phyloP scores from a whole-genome alignment of 2,888 invertebrate species.

The Agriopis leucophaearia region DNA sequence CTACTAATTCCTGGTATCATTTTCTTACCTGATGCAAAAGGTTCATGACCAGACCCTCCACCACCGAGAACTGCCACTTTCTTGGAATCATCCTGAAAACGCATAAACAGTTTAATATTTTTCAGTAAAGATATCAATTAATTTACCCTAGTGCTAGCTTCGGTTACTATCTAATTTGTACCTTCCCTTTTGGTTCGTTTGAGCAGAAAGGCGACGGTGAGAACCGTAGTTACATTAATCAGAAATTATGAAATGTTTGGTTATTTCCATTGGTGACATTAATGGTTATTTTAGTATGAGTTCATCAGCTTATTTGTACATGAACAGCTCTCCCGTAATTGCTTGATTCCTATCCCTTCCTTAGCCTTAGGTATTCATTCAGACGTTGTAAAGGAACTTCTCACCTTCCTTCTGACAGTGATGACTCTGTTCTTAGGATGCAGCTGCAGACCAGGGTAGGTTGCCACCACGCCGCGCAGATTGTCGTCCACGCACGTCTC shows the following conservation, averaged over 20 bases:
- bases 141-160: background rate
- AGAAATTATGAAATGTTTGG: too few relatives aligned
- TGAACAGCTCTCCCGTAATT: background rate
- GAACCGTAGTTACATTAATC: too few relatives aligned
- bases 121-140: too few relatives aligned
- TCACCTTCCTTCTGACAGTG: constrained; percentile 77
- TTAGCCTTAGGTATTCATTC: background rate
- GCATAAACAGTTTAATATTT: background rate
- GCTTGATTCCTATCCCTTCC: background rate
- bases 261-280: too few relatives aligned
- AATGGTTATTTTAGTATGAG: too few relatives aligned
- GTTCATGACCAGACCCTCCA: constrained; percentile 95
- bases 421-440: constrained; percentile 84
- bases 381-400: constrained; percentile 3
- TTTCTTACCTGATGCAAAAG: constrained; percentile 82
- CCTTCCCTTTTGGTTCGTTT: too few relatives aligned
- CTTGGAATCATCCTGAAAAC: constrained; percentile 67
- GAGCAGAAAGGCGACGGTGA: too few relatives aligned
- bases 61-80: constrained; percentile 89
- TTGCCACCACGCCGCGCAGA: constrained; percentile 83
- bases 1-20: background rate
- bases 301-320: background rate
- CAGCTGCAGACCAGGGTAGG: constrained; percentile 79
- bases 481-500: constrained; percentile 85
- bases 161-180: too few relatives aligned